Conservation (phyloP, 2,797 vertebrate species). For the Sebastes dallii region DNA sequence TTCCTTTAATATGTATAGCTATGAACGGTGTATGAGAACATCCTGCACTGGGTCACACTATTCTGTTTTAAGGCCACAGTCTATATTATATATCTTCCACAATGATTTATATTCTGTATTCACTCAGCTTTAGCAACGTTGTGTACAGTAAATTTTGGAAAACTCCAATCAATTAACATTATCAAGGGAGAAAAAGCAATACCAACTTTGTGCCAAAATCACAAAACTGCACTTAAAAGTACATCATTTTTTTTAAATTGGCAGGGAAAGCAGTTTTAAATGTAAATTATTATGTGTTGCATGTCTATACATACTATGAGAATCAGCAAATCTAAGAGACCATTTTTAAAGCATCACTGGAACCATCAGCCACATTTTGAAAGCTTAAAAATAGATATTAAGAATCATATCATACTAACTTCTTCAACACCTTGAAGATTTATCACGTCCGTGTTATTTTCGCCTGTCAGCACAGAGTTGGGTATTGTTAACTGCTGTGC, state of each 20-base stretch:
- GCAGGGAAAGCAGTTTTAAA: background rate
- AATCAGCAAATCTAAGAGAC: background rate
- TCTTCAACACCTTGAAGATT: background rate
- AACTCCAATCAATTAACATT: background rate
- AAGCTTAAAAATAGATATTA: background rate
- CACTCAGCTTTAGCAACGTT: background rate
- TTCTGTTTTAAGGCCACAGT: background rate
- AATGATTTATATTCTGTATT: background rate
- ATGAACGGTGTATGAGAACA: no score
- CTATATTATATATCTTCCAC: background rate
- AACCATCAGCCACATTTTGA: background rate
- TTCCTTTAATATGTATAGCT: no score
- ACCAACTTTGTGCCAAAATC: background rate
- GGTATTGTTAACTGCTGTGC: constrained; percentile 18
- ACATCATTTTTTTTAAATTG: background rate
- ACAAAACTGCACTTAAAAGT: background rate
- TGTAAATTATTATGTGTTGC: background rate
- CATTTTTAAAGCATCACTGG: background rate
- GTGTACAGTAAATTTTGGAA: background rate
- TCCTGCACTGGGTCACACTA: background rate
- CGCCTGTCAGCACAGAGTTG: constrained; percentile 14
- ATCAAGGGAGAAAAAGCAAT: background rate
- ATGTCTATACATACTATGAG: background rate
- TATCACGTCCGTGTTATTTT: background rate
- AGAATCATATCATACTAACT: background rate